Percentiles rank a stretch among this genome's conserved stretches.
These are phyloP conservation scores for Osmerus eperlanus DNA, from an alignment of 2,113 vertebrate genomes.

Conservation along the genomic window DNA sequence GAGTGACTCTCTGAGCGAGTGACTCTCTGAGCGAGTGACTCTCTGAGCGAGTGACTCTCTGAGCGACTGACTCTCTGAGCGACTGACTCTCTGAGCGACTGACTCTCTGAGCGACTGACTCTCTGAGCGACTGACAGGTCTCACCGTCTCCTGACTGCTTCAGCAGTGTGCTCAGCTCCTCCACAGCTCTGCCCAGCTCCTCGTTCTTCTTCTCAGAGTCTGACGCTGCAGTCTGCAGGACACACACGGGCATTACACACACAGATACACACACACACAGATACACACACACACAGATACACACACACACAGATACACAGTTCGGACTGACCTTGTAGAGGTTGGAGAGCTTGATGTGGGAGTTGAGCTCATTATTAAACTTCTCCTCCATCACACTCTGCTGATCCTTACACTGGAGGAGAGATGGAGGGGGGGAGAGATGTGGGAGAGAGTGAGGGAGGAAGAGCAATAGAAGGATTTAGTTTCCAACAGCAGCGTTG, in stretches of 20 bases:
- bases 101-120: too few relatives aligned
- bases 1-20: too few relatives aligned
- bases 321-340: slow-evolving; percentile 84
- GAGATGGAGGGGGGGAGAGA: too few relatives aligned
- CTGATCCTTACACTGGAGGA: slow-evolving; percentile 79
- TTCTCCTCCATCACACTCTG: slow-evolving; percentile 87
- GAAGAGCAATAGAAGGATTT: too few relatives aligned
- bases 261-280: not conserved
- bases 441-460: too few relatives aligned
- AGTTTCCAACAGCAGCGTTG: too few relatives aligned
- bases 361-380: slow-evolving; percentile 91
- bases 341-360: slow-evolving; percentile 88
- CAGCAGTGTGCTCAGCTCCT: slow-evolving; percentile 86
- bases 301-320: not conserved
- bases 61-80: not conserved
- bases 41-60: not conserved
- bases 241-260: not conserved
- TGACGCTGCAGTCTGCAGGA: slow-evolving; percentile 80
- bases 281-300: not conserved
- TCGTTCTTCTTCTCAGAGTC: slow-evolving; percentile 85
- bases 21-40: not conserved
- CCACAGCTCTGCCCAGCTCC: slow-evolving; percentile 86
- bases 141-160: slow-evolving; percentile 86
- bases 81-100: not conserved
- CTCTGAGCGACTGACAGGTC: not conserved